Conservation (phyloP, 2,797 vertebrate species). For the Poecilia wingei region DNA sequence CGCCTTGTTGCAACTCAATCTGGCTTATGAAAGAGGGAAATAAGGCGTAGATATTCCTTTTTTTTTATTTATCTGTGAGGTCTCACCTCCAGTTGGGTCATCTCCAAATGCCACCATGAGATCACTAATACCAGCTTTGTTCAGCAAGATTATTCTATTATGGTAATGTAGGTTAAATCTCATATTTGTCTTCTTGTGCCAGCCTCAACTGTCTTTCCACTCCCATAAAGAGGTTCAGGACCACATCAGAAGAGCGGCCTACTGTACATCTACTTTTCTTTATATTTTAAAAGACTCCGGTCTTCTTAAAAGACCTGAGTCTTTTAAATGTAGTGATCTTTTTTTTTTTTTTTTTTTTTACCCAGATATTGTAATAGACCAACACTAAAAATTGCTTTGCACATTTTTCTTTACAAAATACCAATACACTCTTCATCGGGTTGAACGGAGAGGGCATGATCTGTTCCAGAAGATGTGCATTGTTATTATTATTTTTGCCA, state of each 20-base stretch:
- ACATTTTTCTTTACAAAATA: neutral
- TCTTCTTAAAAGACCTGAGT: too few species aligned
- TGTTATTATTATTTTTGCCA: too few species aligned
- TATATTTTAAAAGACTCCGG: neutral
- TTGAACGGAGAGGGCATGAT: neutral
- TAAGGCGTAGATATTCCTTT: conserved; percentile 62
- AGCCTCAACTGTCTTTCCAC: conserved; percentile 26
- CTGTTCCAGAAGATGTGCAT: neutral
- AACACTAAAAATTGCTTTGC: neutral
- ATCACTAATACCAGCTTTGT: conserved; percentile 72
- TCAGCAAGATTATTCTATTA: conserved; percentile 72
- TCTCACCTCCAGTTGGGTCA: conserved; percentile 43
- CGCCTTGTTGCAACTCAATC: conserved; percentile 43
- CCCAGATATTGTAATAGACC: neutral
- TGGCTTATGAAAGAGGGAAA: conserved; percentile 51
- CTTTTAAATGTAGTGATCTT: neutral
- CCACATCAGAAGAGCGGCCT: neutral
- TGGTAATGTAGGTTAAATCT: conserved; percentile 67
- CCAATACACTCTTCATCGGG: neutral
- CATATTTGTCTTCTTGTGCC: conserved; percentile 47
- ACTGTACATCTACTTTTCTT: neutral
- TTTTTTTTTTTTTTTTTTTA: neutral
- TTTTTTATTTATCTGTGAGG: conserved; percentile 44
- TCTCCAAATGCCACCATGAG: conserved; percentile 69
- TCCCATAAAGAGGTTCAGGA: neutral